Evolutionary conservation across 30 jellyfish, hydroid and myxozoan genomes (phyloP).

Genomic region (Turritopsis dohrnii): DNA sequence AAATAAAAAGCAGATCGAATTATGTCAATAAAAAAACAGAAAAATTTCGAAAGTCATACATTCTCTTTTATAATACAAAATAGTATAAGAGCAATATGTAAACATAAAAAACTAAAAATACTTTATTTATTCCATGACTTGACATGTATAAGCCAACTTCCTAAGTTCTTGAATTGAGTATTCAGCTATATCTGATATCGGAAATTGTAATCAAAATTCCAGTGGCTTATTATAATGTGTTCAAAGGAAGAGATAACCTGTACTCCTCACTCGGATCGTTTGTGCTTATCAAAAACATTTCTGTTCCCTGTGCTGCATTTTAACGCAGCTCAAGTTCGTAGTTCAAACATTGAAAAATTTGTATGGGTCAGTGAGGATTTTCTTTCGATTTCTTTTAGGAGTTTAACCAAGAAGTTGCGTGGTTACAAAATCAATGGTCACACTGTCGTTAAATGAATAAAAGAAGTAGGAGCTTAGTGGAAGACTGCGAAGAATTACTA

Average conservation of each 20-base stretch:
- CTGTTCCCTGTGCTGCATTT: background rate
- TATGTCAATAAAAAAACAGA: too few species aligned
- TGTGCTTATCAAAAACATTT: background rate
- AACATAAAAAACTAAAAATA: background rate
- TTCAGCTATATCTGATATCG: background rate
- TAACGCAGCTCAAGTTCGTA: too few species aligned
- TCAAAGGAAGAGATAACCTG: background rate
- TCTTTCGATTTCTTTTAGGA: too few species aligned
- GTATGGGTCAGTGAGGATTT: too few species aligned
- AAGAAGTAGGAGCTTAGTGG: too few species aligned
- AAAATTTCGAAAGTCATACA: too few species aligned
- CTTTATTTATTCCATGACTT: background rate
- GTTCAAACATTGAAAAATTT: too few species aligned
- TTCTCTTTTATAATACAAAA: too few species aligned
- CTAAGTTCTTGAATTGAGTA: background rate
- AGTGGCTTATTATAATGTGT: background rate
- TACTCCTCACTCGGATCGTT: background rate
- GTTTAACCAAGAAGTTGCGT: too few species aligned
- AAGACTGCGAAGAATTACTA: background rate
- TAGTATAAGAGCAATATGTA: background rate
- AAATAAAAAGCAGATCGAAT: too few species aligned
- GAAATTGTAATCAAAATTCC: background rate
- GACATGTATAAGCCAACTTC: background rate
- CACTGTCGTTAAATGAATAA: too few species aligned
- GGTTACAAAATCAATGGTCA: too few species aligned